Percentiles rank a stretch among this genome's conserved stretches.
phyloP scores from a whole-genome alignment of 64 coral and sea anemone genomes.

The Stylophora pistillata region DNA sequence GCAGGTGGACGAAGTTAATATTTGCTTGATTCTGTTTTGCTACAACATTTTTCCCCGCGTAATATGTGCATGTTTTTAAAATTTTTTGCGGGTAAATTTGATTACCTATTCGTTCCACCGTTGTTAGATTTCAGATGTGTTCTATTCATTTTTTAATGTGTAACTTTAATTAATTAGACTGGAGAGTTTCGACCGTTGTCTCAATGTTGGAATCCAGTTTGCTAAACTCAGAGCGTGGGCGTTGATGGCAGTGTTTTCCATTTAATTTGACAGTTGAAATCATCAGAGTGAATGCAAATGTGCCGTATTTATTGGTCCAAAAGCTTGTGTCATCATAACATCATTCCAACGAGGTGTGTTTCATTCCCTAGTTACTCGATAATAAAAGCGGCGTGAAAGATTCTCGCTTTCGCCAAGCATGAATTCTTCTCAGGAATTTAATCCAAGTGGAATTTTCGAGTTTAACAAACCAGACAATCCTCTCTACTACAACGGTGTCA shows the following conservation, averaged over 20 bases:
- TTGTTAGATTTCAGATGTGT: neutral
- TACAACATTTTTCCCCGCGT: neutral
- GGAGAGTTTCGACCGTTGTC: neutral
- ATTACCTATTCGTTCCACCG: too few species aligned
- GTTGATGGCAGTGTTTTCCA: slow-evolving; percentile 13
- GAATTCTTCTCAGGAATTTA: neutral
- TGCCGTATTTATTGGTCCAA: slow-evolving; percentile 7
- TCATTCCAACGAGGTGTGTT: slow-evolving; percentile 13
- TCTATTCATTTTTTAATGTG: neutral
- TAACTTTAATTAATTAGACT: slow-evolving; percentile 26
- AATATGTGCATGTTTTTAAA: neutral
- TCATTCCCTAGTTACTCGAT: slow-evolving; percentile 3
- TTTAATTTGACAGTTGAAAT: slow-evolving; percentile 28
- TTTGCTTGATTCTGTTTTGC: neutral
- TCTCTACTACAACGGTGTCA: neutral
- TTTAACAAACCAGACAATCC: neutral
- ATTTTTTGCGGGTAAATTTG: neutral
- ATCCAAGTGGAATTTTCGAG: neutral
- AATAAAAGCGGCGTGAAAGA: neutral
- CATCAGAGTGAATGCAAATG: slow-evolving; percentile 22
- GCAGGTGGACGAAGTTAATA: neutral
- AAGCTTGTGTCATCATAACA: slow-evolving; percentile 8
- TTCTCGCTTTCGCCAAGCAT: neutral
- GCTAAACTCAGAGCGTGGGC: slow-evolving; percentile 6
- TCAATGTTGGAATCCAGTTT: slow-evolving; percentile 26